phyloP scores from a whole-genome alignment of 2,113 vertebrate genomes.

The Siniperca knerii region DNA sequence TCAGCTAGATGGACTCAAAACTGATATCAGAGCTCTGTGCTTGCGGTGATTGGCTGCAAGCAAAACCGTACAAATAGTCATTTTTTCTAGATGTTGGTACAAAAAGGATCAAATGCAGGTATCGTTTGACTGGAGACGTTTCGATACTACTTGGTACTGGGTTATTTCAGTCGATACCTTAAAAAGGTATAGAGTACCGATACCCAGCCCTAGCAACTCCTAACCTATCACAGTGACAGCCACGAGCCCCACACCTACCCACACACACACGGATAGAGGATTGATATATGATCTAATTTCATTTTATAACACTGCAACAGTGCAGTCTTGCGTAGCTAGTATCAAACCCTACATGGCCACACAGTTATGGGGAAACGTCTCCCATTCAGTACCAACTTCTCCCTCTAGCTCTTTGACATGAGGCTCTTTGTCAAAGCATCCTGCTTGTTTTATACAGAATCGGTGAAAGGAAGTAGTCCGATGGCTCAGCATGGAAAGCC shows the following conservation, averaged over 20 bases:
- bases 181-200: no score
- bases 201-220: neutral
- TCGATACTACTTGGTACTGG: no score
- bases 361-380: conserved; percentile 39
- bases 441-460: neutral
- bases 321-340: conserved; percentile 3
- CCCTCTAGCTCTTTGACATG: neutral
- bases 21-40: neutral
- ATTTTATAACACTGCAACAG: conserved; percentile 46
- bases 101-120: no score
- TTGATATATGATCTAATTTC: neutral
- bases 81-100: no score
- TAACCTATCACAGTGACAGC: neutral
- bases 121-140: no score
- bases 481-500: neutral
- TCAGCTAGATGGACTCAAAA: conserved; percentile 18
- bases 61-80: no score
- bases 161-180: no score
- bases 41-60: no score
- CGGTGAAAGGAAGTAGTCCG: neutral
- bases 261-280: neutral
- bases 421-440: neutral
- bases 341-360: conserved; percentile 5
- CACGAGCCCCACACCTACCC: no score
- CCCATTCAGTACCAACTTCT: neutral